Base-by-base conservation (phyloP, 2,113 vertebrate genomes). In the Colius striatus region DNA sequence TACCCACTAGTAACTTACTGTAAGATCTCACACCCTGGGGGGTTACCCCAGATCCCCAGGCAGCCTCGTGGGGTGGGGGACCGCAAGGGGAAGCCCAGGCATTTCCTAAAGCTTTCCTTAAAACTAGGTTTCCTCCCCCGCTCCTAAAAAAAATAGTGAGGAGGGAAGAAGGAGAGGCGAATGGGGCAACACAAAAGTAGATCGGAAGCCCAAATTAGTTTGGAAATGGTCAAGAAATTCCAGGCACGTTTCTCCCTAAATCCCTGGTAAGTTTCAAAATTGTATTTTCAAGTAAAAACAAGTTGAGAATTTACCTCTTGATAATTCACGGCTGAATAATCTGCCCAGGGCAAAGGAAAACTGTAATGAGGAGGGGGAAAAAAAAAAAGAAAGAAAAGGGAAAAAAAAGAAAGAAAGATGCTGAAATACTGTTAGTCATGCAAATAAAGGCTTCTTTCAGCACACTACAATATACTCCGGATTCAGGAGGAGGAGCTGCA, bases 371-470 rank as follows among this genome's bases (percentile, higher is more conserved):
- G 12, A 1, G 6, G 57, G 30, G 30, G 9, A 21, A 25, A 32
- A 20, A 4, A 27, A 6, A 12, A 32, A 51, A n/a, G n/a, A 13
- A 38, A 6, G 10, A 26, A 11, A 2, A 3, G 25, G 1, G 19
- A 11, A 12, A 8, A 5, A 2, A 11, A 26, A 53, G 5, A 57
- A 67, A 57, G 47, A 95, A 88, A 97, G 85, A 95, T 96, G 90
- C 95, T 92, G 97, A 98, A 98, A 97, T 98, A 97, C 97, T 98
- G 98, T 97, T 98, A 97, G 97, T 97, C 97, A 97, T 96, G 95
- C 96, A 98, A 98, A 99, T 98, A 99, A 98, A 98, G 98, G 96
- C 98, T 98, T 97, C 98, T 98, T 99, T 99, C 98, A 98, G 78
- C 93, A 97, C 95, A 89, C 97, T 96, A 98, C 98, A 99, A 98